Evolutionary conservation across 1,140 invertebrate species (phyloP), one percentile per base, ranked within the genome.

Genomic region (Rhopalosiphum padi): DNA sequence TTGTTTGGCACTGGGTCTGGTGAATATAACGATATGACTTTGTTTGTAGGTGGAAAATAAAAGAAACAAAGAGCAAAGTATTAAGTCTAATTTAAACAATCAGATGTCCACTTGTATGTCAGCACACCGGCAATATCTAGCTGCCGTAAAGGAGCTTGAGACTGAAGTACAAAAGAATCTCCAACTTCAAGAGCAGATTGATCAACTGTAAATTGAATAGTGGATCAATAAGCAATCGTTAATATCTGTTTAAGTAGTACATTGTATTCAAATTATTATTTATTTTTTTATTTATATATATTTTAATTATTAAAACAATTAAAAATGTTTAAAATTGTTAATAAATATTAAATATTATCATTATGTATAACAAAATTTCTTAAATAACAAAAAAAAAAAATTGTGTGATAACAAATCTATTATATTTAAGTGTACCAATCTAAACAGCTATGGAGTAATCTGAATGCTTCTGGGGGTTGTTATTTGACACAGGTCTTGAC

Each of bases 111-210:
- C 96, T 48, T 95, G 98, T 18, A 95, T 98, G 94, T 98, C 98
- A 93, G 96, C 98, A 93, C 97, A 98, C 95, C 95, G 98, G 88
- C 96, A 97, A 94, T 99, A 98, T 95, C 97, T 98, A 43, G 96
- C 97, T 35, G 97, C 97, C n/a, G 96, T 98, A 37, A 97, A 97
- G 95, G 97, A 98, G 94, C 96, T 98, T 3, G 97, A 96, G 18
- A 96, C 96, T 77, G 97, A 97, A 95, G 55, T 93, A 37, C 85
- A 87, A 93, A 89, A 88, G 46, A 86, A 91, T 85, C 92, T 94
- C 22, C 41, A 93, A 22, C 90, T 90, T 37, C 86, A 94, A 83
- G 77, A 90, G 51, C 41, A 87, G 37, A 91, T 85, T 46, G 48
- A 90, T 55, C 18, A 30, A 37, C 43, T 93, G 6, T 96, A 96